Evolutionary conservation across 2,113 vertebrate species (phyloP).

Genomic region (Gymnarchus niloticus): DNA sequence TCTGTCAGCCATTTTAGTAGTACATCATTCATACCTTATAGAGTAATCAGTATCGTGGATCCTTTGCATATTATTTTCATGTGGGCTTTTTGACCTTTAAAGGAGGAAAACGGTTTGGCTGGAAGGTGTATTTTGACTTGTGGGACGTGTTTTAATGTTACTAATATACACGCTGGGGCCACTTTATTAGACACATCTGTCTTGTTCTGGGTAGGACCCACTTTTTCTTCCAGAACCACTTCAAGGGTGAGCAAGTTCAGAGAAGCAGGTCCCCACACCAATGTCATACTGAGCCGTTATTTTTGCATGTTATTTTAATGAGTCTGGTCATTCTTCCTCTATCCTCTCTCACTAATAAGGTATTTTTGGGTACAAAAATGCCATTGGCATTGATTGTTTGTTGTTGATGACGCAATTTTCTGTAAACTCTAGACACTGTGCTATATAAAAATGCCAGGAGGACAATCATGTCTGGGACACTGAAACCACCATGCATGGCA

Average conservation of each 20-base stretch:
- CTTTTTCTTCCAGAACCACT: not conserved
- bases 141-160: not conserved
- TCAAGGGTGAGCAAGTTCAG: not conserved
- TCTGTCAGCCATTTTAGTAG: not conserved
- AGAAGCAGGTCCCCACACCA: not conserved
- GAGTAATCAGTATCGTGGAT: not conserved
- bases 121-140: not conserved
- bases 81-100: not conserved
- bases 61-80: not conserved
- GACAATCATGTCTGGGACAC: not conserved
- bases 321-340: not conserved
- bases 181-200: not conserved
- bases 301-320: not conserved
- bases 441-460: not conserved
- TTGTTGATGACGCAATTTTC: not conserved
- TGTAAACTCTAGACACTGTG: not conserved
- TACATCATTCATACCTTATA: not conserved
- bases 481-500: not conserved
- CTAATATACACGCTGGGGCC: not conserved
- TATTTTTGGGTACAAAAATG: not conserved
- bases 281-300: not conserved
- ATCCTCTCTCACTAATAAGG: not conserved
- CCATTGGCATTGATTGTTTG: not conserved
- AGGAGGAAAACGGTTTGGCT: not conserved
- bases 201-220: not conserved